Percentiles rank a stretch among this genome's conserved stretches.
Evolutionary conservation across 2,888 invertebrate genomes (phyloP).

Genomic region (Drosophila ochracea): DNA sequence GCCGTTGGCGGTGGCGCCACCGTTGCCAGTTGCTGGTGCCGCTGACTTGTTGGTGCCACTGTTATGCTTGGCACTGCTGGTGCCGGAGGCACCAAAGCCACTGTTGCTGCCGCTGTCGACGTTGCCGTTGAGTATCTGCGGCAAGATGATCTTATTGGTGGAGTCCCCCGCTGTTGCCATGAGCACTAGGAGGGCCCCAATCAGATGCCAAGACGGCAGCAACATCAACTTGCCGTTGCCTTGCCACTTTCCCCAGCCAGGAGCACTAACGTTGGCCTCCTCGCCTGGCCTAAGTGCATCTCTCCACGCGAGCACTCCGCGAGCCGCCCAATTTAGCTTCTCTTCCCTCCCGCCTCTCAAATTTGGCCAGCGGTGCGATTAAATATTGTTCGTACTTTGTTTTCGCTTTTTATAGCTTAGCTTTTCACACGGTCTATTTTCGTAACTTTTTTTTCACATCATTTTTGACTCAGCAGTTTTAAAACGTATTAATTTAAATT

Average conservation of each 20-base stretch:
- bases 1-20: slow-evolving; percentile 53
- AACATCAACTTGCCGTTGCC: slow-evolving; percentile 85
- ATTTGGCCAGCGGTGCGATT: slow-evolving; percentile 3
- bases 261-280: slow-evolving; percentile 60
- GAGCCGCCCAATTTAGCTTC: slow-evolving; percentile 8
- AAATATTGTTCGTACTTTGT: slow-evolving; percentile 4
- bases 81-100: slow-evolving; percentile 20
- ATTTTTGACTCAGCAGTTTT: background rate
- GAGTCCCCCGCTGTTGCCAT: slow-evolving; percentile 85
- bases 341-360: slow-evolving; percentile 10
- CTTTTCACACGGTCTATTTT: slow-evolving; percentile 25
- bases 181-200: slow-evolving; percentile 85
- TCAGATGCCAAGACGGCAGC: slow-evolving; percentile 84
- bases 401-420: slow-evolving; percentile 2
- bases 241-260: slow-evolving; percentile 58
- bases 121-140: slow-evolving; percentile 78
- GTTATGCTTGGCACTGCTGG: slow-evolving; percentile 35
- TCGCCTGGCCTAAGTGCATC: slow-evolving; percentile 73
- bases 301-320: slow-evolving; percentile 32
- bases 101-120: slow-evolving; percentile 46
- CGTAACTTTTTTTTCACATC: background rate
- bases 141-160: slow-evolving; percentile 83
- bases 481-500: background rate
- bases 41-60: slow-evolving; percentile 51
- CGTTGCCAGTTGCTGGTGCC: slow-evolving; percentile 47